These are phyloP conservation scores for Palythoa caribaeorum DNA, from an alignment of 92 coral and sea anemone genomes.

Conservation along the genomic window DNA sequence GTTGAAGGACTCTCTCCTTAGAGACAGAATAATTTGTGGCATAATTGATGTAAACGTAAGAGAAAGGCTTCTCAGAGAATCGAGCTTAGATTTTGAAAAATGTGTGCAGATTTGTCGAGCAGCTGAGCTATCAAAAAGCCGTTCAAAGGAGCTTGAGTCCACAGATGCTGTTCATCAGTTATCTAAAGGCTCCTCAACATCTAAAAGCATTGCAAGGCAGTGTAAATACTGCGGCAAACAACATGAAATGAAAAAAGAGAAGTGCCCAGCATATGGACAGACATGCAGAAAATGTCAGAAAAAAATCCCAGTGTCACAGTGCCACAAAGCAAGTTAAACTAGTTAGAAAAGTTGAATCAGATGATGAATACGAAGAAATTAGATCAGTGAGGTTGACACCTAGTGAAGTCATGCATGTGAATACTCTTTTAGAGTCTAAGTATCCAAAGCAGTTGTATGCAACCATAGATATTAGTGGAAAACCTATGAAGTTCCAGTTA, in stretches of 20 bases:
- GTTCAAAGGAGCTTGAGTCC: background rate
- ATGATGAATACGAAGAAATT: background rate
- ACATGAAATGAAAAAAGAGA: background rate
- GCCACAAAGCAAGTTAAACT: no score
- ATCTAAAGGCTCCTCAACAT: background rate
- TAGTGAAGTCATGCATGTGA: background rate
- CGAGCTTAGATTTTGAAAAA: background rate
- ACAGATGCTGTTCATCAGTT: background rate
- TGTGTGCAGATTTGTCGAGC: background rate
- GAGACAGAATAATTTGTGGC: no score
- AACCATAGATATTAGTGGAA: background rate
- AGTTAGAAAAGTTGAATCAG: background rate
- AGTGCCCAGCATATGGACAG: background rate
- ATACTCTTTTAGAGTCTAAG: background rate
- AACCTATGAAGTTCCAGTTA: slow-evolving; percentile 36
- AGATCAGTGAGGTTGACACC: no score
- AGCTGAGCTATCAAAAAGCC: background rate
- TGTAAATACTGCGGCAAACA: slow-evolving; percentile 5
- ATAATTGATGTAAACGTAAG: no score
- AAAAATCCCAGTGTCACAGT: background rate
- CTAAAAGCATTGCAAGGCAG: background rate
- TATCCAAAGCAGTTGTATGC: no score
- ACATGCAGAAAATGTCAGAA: background rate
- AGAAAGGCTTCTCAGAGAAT: background rate
- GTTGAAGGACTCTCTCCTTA: background rate